Evolutionary conservation across 2,888 invertebrate species (phyloP).

Genomic region (Drosophila kuntzei): DNA sequence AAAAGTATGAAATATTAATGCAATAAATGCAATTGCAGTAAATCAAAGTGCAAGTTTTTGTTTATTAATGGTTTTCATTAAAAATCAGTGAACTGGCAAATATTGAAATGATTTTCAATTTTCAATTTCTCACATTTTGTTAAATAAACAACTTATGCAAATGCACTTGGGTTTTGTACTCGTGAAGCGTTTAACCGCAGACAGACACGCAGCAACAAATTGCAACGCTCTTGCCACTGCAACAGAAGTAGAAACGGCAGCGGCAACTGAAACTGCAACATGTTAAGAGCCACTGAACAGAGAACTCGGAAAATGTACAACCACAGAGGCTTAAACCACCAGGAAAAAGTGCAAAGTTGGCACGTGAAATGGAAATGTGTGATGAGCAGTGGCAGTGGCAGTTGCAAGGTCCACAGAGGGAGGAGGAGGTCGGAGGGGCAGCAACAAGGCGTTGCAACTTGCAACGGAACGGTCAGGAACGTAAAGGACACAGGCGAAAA

Average conservation of each 20-base stretch:
- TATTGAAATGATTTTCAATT: conserved; percentile 13
- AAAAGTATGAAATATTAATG: conserved; percentile 35
- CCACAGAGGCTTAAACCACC: conserved; percentile 46
- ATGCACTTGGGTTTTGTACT: conserved; percentile 25
- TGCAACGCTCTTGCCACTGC: conserved; percentile 20
- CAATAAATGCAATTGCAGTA: conserved; percentile 35
- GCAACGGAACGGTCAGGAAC: conserved; percentile 6
- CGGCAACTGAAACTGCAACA: conserved; percentile 19
- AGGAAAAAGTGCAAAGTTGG: conserved; percentile 42
- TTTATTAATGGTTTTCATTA: conserved; percentile 9
- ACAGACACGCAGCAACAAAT: conserved; percentile 52
- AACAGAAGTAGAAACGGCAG: conserved; percentile 11
- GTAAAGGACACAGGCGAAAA: conserved; percentile 39
- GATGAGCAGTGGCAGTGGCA: conserved; percentile 31
- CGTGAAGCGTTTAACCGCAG: conserved; percentile 51
- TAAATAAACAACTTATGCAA: conserved; percentile 35
- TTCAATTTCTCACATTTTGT: neutral
- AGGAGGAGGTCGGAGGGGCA: neutral
- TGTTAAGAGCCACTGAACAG: conserved; percentile 31
- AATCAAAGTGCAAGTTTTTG: conserved; percentile 35
- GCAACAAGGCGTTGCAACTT: conserved; percentile 3
- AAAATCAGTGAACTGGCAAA: conserved; percentile 17
- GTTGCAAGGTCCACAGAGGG: conserved; percentile 4
- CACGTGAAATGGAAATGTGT: conserved; percentile 49
- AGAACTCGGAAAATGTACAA: conserved; percentile 11